Evolutionary conservation across 2,888 invertebrate genomes (phyloP).

Genomic region (Sphaeridia pumilis): DNA sequence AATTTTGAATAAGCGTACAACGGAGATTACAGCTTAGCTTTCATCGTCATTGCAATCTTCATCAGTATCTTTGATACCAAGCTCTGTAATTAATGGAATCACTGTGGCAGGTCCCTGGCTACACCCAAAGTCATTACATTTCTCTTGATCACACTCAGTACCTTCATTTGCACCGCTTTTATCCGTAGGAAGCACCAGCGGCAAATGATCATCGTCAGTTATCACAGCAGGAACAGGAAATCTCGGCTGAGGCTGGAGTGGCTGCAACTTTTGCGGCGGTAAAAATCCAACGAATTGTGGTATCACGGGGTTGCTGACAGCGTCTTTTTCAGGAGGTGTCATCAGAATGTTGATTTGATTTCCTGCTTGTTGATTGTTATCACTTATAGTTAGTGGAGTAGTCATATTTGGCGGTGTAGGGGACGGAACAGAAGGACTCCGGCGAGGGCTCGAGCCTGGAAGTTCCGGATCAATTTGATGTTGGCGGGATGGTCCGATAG

Average conservation of each 20-base stretch:
- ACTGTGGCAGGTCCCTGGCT: constrained; percentile 30
- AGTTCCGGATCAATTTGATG: constrained; percentile 9
- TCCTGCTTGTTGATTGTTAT: constrained; percentile 13
- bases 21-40: no score
- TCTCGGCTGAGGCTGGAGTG: constrained; percentile 13
- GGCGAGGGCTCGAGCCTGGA: constrained; percentile 6
- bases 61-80: constrained; percentile 32
- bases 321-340: constrained; percentile 2
- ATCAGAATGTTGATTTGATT: constrained; percentile 10
- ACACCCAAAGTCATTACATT: constrained; percentile 21
- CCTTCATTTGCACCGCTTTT: constrained; percentile 8
- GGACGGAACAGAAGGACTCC: constrained; percentile 7
- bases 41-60: constrained; percentile 6
- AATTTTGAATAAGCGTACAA: no score
- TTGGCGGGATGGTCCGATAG: neutral
- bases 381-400: constrained; percentile 10
- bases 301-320: neutral
- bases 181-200: constrained; percentile 21
- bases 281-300: constrained; percentile 16
- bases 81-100: constrained; percentile 35
- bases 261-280: constrained; percentile 7
- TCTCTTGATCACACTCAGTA: constrained; percentile 18
- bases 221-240: constrained; percentile 6
- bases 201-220: constrained; percentile 21
- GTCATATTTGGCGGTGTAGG: constrained; percentile 7